Conservation (phyloP, 2,888 invertebrate species). For the Megamerina dolium region DNA sequence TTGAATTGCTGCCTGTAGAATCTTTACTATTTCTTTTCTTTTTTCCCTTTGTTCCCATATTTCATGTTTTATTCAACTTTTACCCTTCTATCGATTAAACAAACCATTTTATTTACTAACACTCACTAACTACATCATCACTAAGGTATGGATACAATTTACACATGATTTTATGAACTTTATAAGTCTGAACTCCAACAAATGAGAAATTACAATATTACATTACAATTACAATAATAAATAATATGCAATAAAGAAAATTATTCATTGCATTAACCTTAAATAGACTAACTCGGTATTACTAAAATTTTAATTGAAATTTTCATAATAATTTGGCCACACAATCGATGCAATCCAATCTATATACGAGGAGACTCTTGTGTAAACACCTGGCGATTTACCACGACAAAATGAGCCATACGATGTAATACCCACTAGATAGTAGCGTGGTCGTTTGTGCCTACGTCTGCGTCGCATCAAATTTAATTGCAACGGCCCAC, state of each 20-base stretch:
- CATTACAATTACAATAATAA: no score
- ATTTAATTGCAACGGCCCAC: constrained; percentile 38
- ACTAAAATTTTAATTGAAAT: not conserved
- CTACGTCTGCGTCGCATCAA: constrained; percentile 23
- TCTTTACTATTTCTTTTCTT: constrained; percentile 56
- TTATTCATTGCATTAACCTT: no score
- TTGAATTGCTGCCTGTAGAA: constrained; percentile 39
- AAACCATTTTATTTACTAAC: no score
- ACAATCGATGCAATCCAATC: constrained; percentile 42
- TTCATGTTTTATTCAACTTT: not conserved
- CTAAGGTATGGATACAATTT: no score
- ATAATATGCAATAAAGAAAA: no score
- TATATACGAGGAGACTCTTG: constrained; percentile 33
- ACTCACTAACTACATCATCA: no score
- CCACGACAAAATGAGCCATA: constrained; percentile 37
- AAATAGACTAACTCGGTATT: no score
- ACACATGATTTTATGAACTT: no score
- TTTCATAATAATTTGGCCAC: constrained; percentile 29
- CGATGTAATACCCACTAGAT: constrained; percentile 41
- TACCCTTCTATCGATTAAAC: no score
- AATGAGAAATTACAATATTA: no score
- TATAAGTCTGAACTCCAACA: no score
- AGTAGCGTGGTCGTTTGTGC: constrained; percentile 24
- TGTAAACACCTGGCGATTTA: constrained; percentile 35
- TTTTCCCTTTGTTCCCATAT: constrained; percentile 51